Base-by-base conservation (phyloP, 2,113 vertebrate genomes). In the Motacilla alba region DNA sequence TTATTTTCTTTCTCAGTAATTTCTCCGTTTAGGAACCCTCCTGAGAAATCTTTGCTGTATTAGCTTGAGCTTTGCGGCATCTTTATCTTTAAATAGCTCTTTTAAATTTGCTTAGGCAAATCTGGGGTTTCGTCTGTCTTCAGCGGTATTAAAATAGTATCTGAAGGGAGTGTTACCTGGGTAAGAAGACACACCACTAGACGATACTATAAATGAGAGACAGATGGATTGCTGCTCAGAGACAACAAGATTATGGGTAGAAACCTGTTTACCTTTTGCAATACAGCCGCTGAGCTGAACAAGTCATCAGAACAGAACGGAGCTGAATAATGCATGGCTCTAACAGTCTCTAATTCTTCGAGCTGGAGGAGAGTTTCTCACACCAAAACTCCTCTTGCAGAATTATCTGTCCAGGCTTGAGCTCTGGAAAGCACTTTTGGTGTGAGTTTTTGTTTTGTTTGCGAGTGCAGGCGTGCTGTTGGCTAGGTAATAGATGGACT, bases 221-320 rank as follows among this genome's bases (percentile, higher is more conserved):
- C 94, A 91, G 92, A 91, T 96, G 97, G 81, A 73, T 94, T 96
- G 86, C 84, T 95, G 95, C 85, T 93, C 91, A 88, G 67, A 93
- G 94, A 88, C 69, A 96, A 91, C 43, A 63, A 91, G 83, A 94
- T 67, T 53, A 83, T 83, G 64, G 67, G 31, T 73, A 78, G 81
- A 94, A 96, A 94, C 64, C 67, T 90, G 55, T 95, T 93, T 96
- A 87, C 83, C 49, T 96, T 96, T 95, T 96, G 56, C 70, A 88
- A 82, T 78, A 80, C 82, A 77, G 87, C 58, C 28, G 3, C 60
- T 6, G 13, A 72, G 58, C 76, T 92, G 75, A 95, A 76, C 81
- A 90, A 90, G 78, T 82, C 74, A 80, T 70, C 59, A 76, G 82
- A 85, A 88, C 56, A 94, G 73, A 91, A 72, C n/a, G 53, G 75